These are phyloP conservation scores for Ctena decussata DNA, from an alignment of 2,888 invertebrate genomes.

Conservation along the genomic window DNA sequence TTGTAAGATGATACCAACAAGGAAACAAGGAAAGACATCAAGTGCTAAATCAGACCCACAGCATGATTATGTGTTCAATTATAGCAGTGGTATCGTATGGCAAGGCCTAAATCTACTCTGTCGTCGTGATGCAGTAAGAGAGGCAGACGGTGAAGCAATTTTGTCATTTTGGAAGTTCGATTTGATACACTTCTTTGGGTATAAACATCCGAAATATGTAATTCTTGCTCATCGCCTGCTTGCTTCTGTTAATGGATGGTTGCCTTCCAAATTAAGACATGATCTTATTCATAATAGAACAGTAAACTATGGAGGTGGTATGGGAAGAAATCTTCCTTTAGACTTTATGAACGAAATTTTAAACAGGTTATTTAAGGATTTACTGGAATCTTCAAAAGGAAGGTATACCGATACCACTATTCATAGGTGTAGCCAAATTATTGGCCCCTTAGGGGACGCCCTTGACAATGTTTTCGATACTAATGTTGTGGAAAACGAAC, in stretches of 20 bases:
- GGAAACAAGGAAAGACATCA: neutral
- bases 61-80: constrained; percentile 32
- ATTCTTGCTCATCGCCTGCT: constrained; percentile 57
- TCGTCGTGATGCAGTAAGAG: constrained; percentile 64
- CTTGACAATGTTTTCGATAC: constrained; percentile 32
- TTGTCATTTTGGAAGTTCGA: constrained; percentile 57
- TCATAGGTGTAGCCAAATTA: constrained; percentile 18
- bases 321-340: constrained; percentile 56
- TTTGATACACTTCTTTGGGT: constrained; percentile 44
- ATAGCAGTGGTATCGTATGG: constrained; percentile 52
- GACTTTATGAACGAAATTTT: constrained; percentile 65
- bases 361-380: constrained; percentile 55
- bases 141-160: constrained; percentile 68
- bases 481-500: constrained; percentile 34
- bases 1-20: constrained; percentile 10
- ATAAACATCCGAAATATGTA: constrained; percentile 57
- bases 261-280: constrained; percentile 41
- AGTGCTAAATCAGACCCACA: neutral
- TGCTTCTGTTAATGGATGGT: constrained; percentile 44
- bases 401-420: constrained; percentile 40
- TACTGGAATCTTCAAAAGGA: constrained; percentile 40
- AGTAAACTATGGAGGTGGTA: constrained; percentile 61
- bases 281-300: constrained; percentile 54
- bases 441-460: constrained; percentile 41
- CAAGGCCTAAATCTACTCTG: constrained; percentile 61